Percentiles rank a stretch among this genome's conserved stretches.
phyloP scores from a whole-genome alignment of 2,888 invertebrate species.

The Latheticus oryzae region DNA sequence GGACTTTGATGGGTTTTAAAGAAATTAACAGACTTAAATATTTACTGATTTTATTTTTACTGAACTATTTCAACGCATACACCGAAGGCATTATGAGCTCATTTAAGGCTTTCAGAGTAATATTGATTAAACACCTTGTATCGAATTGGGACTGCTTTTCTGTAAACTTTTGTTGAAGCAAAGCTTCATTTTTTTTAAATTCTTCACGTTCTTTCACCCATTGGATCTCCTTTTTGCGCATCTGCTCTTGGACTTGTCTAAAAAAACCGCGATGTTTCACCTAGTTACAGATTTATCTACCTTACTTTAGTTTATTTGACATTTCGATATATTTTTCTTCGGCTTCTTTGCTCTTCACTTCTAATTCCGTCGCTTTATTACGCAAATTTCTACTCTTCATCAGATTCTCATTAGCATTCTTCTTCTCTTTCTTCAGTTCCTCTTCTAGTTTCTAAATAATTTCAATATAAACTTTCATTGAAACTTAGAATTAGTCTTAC shows the following conservation, averaged over 20 bases:
- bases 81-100: conserved; percentile 58
- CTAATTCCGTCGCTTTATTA: conserved; percentile 64
- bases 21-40: conserved; percentile 23
- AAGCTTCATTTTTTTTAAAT: conserved; percentile 54
- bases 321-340: conserved; percentile 61
- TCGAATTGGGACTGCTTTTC: conserved; percentile 58
- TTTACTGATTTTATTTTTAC: conserved; percentile 23
- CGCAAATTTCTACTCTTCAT: conserved; percentile 61
- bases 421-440: conserved; percentile 57
- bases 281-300: no score
- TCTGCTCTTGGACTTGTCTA: conserved; percentile 56
- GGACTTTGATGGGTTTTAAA: conserved; percentile 27
- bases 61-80: conserved; percentile 30
- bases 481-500: conserved; percentile 39
- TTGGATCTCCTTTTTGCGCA: conserved; percentile 58
- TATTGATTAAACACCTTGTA: conserved; percentile 63
- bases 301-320: conserved; percentile 56
- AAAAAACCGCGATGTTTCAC: no score
- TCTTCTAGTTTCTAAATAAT: conserved; percentile 54
- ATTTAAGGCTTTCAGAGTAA: conserved; percentile 60
- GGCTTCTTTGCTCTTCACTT: conserved; percentile 63
- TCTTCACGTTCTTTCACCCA: conserved; percentile 61
- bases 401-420: conserved; percentile 48
- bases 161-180: conserved; percentile 57
- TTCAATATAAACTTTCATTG: neutral